Conservation (phyloP, 2,888 invertebrate species). For the Eustalomyia histrio region DNA sequence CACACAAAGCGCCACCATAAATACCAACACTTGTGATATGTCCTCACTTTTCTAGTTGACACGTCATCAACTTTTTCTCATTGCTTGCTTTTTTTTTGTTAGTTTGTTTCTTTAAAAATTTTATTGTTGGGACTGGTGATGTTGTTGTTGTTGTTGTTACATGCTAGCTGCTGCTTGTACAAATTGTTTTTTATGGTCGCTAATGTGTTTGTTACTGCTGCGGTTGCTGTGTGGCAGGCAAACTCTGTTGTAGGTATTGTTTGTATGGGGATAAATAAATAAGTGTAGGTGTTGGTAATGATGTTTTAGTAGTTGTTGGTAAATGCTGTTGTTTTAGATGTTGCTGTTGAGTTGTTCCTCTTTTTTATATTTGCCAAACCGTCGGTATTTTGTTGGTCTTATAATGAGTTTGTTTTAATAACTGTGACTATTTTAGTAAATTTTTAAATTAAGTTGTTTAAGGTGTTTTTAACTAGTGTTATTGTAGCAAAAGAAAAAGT, state of each 20-base stretch:
- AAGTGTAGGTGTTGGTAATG: constrained; percentile 57
- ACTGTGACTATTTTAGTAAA: not conserved
- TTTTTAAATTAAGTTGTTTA: not conserved
- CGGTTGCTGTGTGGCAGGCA: constrained; percentile 23
- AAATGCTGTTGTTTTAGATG: constrained; percentile 44
- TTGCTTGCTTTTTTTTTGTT: constrained; percentile 19
- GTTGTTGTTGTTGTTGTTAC: constrained; percentile 2
- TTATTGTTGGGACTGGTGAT: not conserved
- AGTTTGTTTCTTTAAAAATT: constrained; percentile 15
- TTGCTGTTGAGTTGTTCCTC: constrained; percentile 18
- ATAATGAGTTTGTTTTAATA: constrained; percentile 29
- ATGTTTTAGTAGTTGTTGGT: constrained; percentile 61
- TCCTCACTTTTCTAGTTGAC: constrained; percentile 65
- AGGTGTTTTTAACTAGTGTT: not conserved
- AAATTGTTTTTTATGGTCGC: constrained; percentile 62
- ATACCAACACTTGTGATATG: constrained; percentile 60
- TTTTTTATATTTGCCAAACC: constrained; percentile 39
- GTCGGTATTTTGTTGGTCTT: constrained; percentile 44
- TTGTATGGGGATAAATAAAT: not conserved
- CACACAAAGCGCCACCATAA: constrained; percentile 55
- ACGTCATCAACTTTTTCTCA: constrained; percentile 63
- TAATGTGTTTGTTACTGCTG: constrained; percentile 50
- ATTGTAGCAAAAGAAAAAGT: no score
- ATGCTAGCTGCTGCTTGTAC: constrained; percentile 48
- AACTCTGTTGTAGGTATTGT: not conserved